Conservation (phyloP, 2,113 vertebrate species). For the Onychostruthus taczanowskii region DNA sequence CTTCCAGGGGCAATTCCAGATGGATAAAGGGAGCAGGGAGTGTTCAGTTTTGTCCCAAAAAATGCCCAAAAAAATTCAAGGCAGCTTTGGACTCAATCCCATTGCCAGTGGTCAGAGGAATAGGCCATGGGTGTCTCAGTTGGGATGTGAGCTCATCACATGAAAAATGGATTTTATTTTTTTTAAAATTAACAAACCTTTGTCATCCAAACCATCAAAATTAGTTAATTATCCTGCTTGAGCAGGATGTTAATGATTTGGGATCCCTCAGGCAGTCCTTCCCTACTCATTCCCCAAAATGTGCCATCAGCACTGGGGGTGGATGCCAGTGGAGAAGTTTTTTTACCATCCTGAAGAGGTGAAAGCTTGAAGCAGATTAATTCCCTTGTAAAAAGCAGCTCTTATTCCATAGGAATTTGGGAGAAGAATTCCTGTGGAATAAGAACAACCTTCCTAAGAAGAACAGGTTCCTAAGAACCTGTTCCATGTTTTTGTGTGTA, state of each 20-base stretch:
- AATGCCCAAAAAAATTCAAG: background rate
- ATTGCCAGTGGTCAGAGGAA: background rate
- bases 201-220: background rate
- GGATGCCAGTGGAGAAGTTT: background rate
- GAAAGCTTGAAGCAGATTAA: background rate
- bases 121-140: accelerated
- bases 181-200: background rate
- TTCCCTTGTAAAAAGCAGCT: background rate
- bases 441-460: background rate
- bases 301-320: accelerated
- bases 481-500: accelerated
- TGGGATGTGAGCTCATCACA: background rate
- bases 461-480: background rate
- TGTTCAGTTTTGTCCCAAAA: background rate
- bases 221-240: background rate
- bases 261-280: background rate
- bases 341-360: background rate
- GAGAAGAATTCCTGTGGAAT: background rate
- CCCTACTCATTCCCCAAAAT: background rate
- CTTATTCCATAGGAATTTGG: accelerated
- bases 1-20: background rate
- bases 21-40: background rate
- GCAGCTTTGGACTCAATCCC: background rate
- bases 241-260: background rate
- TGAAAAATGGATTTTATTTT: background rate